These are phyloP conservation scores for Stigmatopora nigra DNA, from an alignment of 2,113 vertebrate species.

Conservation along the genomic window DNA sequence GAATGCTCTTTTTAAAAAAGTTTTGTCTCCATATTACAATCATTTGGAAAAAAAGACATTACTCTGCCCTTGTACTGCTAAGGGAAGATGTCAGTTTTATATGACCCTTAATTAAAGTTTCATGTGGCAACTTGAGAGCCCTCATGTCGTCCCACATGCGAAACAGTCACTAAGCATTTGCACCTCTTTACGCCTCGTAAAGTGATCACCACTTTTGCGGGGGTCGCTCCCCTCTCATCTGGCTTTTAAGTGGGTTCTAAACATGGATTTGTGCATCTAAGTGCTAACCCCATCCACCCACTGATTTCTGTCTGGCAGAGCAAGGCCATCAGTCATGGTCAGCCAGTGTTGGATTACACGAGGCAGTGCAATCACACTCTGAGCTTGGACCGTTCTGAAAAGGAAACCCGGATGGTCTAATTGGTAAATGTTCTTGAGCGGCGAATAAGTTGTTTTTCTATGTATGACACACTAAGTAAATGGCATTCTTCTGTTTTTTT, in stretches of 20 bases:
- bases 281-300: conserved; percentile 36
- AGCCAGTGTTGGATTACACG: conserved; percentile 48
- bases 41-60: neutral
- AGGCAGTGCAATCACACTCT: conserved; percentile 36
- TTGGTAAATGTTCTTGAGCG: conserved; percentile 10
- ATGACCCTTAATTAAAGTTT: neutral
- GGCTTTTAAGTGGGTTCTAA: conserved; percentile 42
- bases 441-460: neutral
- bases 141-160: neutral
- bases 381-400: neutral
- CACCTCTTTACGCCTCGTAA: conserved; percentile 11
- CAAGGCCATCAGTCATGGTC: conserved; percentile 49
- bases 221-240: conserved; percentile 17
- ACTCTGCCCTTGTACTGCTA: neutral
- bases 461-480: neutral
- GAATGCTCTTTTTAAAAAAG: neutral
- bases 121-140: neutral
- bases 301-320: conserved; percentile 37
- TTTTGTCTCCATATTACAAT: neutral
- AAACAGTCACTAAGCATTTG: conserved; percentile 9
- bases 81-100: neutral
- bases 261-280: conserved; percentile 48
- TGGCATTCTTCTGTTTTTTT: neutral
- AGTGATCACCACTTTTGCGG: neutral
- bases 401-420: conserved; percentile 11